phyloP scores from a whole-genome alignment of 2,113 vertebrate species.

The Ammodytes marinus region DNA sequence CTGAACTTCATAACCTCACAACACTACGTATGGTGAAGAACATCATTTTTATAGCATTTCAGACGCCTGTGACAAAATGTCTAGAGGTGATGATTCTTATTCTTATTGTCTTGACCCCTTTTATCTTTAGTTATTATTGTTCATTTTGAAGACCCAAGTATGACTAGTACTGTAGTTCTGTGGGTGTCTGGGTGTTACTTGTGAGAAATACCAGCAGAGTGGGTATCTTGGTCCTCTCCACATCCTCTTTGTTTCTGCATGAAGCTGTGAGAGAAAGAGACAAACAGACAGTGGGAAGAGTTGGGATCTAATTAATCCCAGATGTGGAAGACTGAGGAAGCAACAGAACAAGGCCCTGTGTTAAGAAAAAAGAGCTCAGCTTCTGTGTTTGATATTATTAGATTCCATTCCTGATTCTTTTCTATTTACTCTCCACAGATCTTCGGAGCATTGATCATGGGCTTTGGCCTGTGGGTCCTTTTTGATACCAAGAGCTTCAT shows the following conservation, averaged over 20 bases:
- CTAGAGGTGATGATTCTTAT: not conserved
- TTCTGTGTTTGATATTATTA: slow-evolving; percentile 14
- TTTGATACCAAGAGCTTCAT: slow-evolving; percentile 94
- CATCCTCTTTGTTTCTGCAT: slow-evolving; percentile 10
- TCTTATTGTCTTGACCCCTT: not conserved
- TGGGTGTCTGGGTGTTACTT: not conserved
- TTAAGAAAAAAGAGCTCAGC: slow-evolving; percentile 14
- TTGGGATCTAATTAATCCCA: slow-evolving; percentile 54
- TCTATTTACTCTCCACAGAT: slow-evolving; percentile 80
- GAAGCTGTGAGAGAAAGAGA: slow-evolving; percentile 32
- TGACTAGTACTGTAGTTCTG: not conserved
- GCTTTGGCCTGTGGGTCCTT: slow-evolving; percentile 95
- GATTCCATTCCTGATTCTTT: slow-evolving; percentile 30
- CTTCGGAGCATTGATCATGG: slow-evolving; percentile 92
- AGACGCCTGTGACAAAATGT: not conserved
- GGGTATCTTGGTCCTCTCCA: slow-evolving; percentile 5
- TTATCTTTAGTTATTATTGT: not conserved
- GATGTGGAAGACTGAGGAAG: slow-evolving; percentile 42
- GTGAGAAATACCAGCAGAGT: slow-evolving; percentile 15
- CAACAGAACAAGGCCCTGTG: not conserved
- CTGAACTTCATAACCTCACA: slow-evolving; percentile 35
- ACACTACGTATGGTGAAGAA: slow-evolving; percentile 13
- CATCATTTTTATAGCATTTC: not conserved
- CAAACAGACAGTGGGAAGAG: slow-evolving; percentile 30
- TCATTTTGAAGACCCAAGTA: not conserved